A percentile compares a stretch with the other conserved stretches of the same genome.
Conservation (phyloP, 2,113 vertebrate species). For the Malurus alboscapulatus region DNA sequence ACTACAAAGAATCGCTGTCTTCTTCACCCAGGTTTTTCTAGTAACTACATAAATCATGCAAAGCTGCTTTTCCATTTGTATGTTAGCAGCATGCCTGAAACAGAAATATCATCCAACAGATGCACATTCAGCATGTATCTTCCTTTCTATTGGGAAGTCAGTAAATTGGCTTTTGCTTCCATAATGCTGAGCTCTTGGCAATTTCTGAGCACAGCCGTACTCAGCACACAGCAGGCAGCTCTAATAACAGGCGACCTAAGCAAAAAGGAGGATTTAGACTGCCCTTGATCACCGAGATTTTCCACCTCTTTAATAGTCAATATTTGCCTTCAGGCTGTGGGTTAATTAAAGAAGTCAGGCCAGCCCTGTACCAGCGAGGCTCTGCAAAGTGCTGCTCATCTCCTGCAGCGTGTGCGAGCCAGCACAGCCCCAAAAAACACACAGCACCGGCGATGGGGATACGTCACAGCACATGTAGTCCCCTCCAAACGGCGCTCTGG, state of each 20-base stretch:
- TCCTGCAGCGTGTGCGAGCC: neutral
- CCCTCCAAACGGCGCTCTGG: neutral
- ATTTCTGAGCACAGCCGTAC: neutral
- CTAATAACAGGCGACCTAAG: neutral
- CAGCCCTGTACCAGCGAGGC: neutral
- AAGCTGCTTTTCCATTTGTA: neutral
- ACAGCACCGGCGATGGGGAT: rapidly evolving
- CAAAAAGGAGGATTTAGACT: neutral
- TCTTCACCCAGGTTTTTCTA: neutral
- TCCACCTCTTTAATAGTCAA: neutral
- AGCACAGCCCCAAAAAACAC: neutral
- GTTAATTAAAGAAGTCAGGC: neutral
- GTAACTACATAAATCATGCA: neutral
- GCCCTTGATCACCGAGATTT: neutral
- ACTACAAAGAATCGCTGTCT: neutral
- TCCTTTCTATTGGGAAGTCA: constrained; percentile 11
- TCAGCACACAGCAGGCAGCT: neutral
- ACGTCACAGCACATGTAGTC: neutral
- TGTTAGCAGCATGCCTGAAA: neutral
- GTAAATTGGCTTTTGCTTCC: constrained; percentile 21
- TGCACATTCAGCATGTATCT: constrained; percentile 19
- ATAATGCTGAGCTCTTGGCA: constrained; percentile 30
- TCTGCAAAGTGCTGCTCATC: neutral
- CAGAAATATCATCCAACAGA: constrained; percentile 32
- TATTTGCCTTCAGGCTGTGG: neutral